phyloP scores from a whole-genome alignment of 2,888 invertebrate species.

The Zeuzera pyrina region DNA sequence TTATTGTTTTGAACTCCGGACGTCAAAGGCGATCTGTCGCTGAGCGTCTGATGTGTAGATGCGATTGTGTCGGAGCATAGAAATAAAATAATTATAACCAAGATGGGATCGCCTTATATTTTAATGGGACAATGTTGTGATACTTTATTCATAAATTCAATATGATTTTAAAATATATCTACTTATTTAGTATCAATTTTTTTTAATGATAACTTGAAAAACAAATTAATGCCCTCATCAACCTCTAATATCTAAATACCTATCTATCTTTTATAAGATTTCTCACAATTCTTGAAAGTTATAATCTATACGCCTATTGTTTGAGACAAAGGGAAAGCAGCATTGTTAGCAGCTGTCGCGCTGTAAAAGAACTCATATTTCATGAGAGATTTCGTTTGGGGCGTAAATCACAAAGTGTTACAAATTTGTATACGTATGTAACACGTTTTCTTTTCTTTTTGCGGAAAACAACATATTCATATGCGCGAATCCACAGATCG shows the following conservation, averaged over 20 bases:
- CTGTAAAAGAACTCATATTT: slow-evolving; percentile 44
- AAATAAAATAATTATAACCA: slow-evolving; percentile 30
- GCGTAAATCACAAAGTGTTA: slow-evolving; percentile 45
- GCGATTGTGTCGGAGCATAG: slow-evolving; percentile 35
- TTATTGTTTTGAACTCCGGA: slow-evolving; percentile 64
- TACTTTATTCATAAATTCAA: no score
- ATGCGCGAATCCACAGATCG: slow-evolving; percentile 4
- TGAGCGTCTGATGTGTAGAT: slow-evolving; percentile 32
- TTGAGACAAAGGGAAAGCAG: slow-evolving; percentile 40
- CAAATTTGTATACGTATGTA: slow-evolving; percentile 21
- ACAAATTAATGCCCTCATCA: no score
- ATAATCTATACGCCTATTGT: slow-evolving; percentile 22
- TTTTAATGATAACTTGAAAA: no score
- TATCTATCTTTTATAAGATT: not conserved
- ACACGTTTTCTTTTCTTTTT: slow-evolving; percentile 9
- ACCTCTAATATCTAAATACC: no score
- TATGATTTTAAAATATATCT: no score
- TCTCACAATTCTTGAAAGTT: slow-evolving; percentile 5
- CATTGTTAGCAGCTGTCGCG: slow-evolving; percentile 54
- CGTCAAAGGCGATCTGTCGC: slow-evolving; percentile 47
- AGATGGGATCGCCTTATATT: slow-evolving; percentile 26
- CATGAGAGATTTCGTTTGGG: slow-evolving; percentile 46
- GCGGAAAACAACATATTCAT: slow-evolving; percentile 4
- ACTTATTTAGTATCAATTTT: no score
- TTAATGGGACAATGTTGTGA: no score